These are phyloP conservation scores for Oxyteleia sp. DNA, from an alignment of 2,888 invertebrate species.

Conservation along the genomic window DNA sequence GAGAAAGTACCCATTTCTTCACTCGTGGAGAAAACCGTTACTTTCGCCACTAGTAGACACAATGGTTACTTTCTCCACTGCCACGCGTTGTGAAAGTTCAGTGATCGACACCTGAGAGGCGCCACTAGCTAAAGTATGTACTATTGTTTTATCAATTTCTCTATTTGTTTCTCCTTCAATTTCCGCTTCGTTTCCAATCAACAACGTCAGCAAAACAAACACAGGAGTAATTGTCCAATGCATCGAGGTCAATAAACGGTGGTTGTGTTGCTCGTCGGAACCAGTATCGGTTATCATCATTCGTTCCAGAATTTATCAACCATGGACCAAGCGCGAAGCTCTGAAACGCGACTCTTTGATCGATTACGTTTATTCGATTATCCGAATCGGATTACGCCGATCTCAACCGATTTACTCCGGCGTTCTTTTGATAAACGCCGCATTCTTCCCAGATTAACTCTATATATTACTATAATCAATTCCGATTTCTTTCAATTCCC, in stretches of 20 bases:
- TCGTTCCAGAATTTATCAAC: slow-evolving; percentile 3
- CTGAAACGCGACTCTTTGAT: slow-evolving; percentile 7
- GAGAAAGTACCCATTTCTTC: too few relatives aligned
- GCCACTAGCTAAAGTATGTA: too few relatives aligned
- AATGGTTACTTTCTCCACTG: too few relatives aligned
- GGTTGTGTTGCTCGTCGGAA: slow-evolving; percentile 4
- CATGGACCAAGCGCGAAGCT: background rate
- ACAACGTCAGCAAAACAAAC: background rate
- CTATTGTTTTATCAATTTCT: too few relatives aligned
- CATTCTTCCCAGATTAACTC: background rate
- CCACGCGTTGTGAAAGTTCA: too few relatives aligned
- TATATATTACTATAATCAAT: background rate
- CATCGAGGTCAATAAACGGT: slow-evolving; percentile 39
- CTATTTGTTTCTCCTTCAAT: too few relatives aligned
- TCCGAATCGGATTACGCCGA: slow-evolving; percentile 17
- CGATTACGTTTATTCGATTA: slow-evolving; percentile 28
- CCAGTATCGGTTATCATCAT: slow-evolving; percentile 16
- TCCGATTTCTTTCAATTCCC: background rate
- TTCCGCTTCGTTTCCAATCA: too few relatives aligned
- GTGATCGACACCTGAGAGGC: too few relatives aligned
- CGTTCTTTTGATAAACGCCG: slow-evolving; percentile 4
- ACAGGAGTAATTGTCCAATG: slow-evolving; percentile 10
- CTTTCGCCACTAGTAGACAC: too few relatives aligned
- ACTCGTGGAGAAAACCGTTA: too few relatives aligned
- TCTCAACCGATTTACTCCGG: background rate